Conservation (phyloP, 2,888 invertebrate species). For the Drosophila recens region DNA sequence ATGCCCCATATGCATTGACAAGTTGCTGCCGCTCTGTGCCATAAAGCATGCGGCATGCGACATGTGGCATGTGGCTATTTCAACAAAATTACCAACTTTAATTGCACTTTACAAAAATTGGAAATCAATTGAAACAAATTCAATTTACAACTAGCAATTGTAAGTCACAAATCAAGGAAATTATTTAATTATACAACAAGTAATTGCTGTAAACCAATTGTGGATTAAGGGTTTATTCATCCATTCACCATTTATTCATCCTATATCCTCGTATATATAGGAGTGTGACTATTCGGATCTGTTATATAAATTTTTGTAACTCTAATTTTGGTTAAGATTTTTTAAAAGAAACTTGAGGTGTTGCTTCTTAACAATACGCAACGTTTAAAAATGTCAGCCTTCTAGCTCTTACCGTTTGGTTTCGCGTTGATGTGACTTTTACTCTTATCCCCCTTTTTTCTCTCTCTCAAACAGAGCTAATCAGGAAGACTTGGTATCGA, state of each 20-base stretch:
- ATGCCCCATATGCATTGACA: conserved; percentile 51
- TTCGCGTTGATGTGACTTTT: too few relatives aligned
- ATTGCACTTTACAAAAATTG: conserved; percentile 41
- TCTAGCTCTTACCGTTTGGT: too few relatives aligned
- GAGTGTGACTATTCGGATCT: too few relatives aligned
- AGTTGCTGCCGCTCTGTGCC: conserved; percentile 45
- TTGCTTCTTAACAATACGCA: too few relatives aligned
- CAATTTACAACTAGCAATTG: neutral
- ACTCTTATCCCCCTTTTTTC: neutral
- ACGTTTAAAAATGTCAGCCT: too few relatives aligned
- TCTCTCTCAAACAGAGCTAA: neutral
- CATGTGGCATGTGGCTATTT: conserved; percentile 33
- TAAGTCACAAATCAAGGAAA: neutral
- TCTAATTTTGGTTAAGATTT: too few relatives aligned
- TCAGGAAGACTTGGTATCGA: neutral
- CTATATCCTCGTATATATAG: too few relatives aligned
- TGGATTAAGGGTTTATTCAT: neutral
- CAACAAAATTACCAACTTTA: conserved; percentile 44
- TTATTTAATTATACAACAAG: neutral
- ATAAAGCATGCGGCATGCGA: conserved; percentile 19
- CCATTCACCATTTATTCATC: too few relatives aligned
- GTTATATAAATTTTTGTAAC: too few relatives aligned
- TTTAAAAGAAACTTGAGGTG: too few relatives aligned
- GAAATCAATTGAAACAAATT: conserved; percentile 21
- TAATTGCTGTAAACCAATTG: neutral